phyloP scores from a whole-genome alignment of 1,140 invertebrate genomes.

The Ceratina japonica region DNA sequence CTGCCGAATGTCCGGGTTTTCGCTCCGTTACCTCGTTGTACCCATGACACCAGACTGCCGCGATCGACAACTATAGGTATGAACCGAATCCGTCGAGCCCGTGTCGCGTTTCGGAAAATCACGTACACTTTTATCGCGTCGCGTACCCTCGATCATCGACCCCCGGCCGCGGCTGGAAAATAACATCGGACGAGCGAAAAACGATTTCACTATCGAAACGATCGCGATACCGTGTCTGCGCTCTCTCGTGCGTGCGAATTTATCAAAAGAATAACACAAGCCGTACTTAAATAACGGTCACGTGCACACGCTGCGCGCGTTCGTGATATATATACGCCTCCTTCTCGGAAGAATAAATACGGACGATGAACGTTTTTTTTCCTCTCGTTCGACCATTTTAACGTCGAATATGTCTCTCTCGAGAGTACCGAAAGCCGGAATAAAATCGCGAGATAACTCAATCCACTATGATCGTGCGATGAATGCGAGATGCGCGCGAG shows the following conservation, averaged over 20 bases:
- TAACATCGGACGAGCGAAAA: not conserved
- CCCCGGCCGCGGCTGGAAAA: not conserved
- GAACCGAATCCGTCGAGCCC: constrained; percentile 30
- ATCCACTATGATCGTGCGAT: constrained; percentile 8
- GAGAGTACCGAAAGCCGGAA: not conserved
- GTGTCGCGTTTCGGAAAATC: constrained; percentile 11
- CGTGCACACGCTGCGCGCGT: not conserved
- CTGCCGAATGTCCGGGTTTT: constrained; percentile 66
- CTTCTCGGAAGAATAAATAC: not conserved
- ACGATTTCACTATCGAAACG: constrained; percentile 19
- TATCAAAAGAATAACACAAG: not conserved
- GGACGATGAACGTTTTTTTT: not conserved
- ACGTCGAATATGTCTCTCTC: not conserved
- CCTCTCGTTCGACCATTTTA: not conserved
- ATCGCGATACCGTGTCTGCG: not conserved
- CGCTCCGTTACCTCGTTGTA: constrained; percentile 63
- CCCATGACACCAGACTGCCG: constrained; percentile 30
- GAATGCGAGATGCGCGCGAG: constrained; percentile 29
- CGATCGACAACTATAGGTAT: constrained; percentile 44
- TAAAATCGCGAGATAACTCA: not conserved
- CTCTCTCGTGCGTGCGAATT: not conserved
- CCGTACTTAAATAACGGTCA: not conserved
- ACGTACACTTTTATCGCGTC: not conserved
- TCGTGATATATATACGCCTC: not conserved
- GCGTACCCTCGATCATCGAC: not conserved